These are phyloP conservation scores for Sparus aurata DNA, from an alignment of 2,797 vertebrate genomes.

Conservation along the genomic window DNA sequence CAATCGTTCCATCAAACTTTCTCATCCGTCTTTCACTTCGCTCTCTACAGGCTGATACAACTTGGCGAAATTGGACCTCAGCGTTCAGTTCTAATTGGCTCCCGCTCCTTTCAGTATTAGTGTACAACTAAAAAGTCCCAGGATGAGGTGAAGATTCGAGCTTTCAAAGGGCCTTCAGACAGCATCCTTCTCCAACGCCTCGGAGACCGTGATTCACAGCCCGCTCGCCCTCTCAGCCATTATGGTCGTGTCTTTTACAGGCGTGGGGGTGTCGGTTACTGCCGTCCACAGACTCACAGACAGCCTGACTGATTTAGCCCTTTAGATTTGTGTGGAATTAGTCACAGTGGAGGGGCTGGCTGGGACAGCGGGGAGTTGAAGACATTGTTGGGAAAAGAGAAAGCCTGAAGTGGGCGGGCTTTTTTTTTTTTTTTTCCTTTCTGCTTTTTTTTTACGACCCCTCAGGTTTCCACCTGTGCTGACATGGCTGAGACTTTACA, in stretches of 20 bases:
- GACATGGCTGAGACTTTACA: conserved; percentile 88
- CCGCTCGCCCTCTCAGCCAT: conserved; percentile 51
- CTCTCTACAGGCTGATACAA: conserved; percentile 12
- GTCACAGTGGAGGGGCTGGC: conserved; percentile 74
- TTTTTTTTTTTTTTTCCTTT: conserved; percentile 52
- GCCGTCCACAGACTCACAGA: conserved; percentile 65
- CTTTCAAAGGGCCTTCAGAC: conserved; percentile 32
- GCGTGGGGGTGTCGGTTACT: conserved; percentile 67
- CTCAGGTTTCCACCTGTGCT: conserved; percentile 88
- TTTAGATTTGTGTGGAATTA: conserved; percentile 78
- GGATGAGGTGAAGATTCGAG: conserved; percentile 14
- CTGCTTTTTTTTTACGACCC: conserved; percentile 81
- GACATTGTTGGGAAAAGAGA: conserved; percentile 73
- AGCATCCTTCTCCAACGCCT: conserved; percentile 32
- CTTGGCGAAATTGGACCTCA: conserved; percentile 27
- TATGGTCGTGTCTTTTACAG: conserved; percentile 65
- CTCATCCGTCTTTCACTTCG: conserved; percentile 21
- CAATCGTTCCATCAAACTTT: conserved; percentile 1
- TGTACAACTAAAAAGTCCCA: conserved; percentile 29
- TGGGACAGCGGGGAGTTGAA: conserved; percentile 62
- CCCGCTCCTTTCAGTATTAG: background rate
- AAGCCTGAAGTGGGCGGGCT: conserved; percentile 58
- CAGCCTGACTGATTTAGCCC: conserved; percentile 75
- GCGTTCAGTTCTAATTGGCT: conserved; percentile 22
- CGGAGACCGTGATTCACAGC: conserved; percentile 72